Evolutionary conservation across 1,140 invertebrate species (phyloP).

Genomic region (Drosophila mauritiana): DNA sequence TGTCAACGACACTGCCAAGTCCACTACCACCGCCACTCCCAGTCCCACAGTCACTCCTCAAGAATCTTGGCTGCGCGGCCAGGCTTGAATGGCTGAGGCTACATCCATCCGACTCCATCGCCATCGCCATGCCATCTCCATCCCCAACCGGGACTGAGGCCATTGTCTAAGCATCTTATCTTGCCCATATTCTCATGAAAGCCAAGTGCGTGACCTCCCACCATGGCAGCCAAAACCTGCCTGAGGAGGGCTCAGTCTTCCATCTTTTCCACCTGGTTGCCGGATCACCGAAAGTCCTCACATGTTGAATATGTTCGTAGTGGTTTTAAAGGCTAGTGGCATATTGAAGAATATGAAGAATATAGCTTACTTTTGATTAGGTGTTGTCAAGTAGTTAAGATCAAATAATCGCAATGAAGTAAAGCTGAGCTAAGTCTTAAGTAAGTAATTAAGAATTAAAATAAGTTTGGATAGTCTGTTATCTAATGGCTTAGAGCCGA

Average conservation of each 20-base stretch:
- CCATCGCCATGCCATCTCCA: too few relatives aligned
- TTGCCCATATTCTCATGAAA: constrained; percentile 17
- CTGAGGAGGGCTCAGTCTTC: constrained; percentile 11
- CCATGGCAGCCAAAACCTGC: constrained; percentile 17
- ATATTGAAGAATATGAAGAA: neutral
- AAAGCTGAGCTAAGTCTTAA: too few relatives aligned
- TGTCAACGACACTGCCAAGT: constrained; percentile 60
- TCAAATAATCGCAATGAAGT: too few relatives aligned
- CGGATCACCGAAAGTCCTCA: constrained; percentile 5
- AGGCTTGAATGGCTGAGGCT: neutral
- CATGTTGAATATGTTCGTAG: neutral
- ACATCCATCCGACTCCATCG: too few relatives aligned
- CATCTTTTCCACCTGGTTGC: neutral
- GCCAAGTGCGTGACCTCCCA: constrained; percentile 42
- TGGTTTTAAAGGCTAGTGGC: neutral
- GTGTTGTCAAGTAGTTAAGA: too few relatives aligned
- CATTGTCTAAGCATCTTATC: constrained; percentile 41
- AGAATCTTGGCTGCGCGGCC: neutral
- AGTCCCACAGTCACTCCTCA: neutral
- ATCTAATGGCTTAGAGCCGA: too few relatives aligned
- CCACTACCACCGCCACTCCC: constrained; percentile 10
- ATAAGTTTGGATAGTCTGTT: too few relatives aligned
- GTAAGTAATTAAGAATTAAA: too few relatives aligned
- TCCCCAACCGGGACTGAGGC: neutral
- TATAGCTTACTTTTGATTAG: too few relatives aligned